Conservation (phyloP, 2,113 vertebrate genomes). For the Upupa epops region DNA sequence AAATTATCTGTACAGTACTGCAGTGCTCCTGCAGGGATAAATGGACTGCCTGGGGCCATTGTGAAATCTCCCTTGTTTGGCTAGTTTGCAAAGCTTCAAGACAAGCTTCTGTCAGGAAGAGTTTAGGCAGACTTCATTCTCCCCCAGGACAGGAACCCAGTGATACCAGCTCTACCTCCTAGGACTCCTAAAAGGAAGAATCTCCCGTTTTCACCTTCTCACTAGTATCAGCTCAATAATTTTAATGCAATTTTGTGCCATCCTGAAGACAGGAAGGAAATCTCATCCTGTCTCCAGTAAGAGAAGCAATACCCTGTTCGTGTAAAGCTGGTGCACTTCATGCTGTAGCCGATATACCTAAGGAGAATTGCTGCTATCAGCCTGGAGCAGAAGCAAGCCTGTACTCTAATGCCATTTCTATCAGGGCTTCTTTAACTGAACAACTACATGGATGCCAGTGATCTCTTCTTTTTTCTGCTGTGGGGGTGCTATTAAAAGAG, state of each 20-base stretch:
- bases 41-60: not conserved
- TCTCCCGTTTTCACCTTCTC: not conserved
- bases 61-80: conserved; percentile 25
- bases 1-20: not conserved
- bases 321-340: not conserved
- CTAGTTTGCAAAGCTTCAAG: not conserved
- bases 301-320: not conserved
- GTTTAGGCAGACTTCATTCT: not conserved
- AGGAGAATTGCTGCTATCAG: not conserved
- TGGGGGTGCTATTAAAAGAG: not conserved
- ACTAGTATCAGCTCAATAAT: not conserved
- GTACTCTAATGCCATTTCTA: not conserved
- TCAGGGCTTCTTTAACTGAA: not conserved
- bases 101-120: not conserved
- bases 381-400: not conserved
- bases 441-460: not conserved
- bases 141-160: not conserved
- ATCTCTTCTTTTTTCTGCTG: not conserved
- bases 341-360: not conserved
- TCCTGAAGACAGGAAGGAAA: not conserved
- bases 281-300: not conserved
- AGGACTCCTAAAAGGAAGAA: not conserved
- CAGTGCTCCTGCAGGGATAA: not conserved
- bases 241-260: not conserved
- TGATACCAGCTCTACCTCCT: not conserved